These are phyloP conservation scores for Ochlodes sylvanus DNA, from an alignment of 2,888 invertebrate species.

Conservation along the genomic window DNA sequence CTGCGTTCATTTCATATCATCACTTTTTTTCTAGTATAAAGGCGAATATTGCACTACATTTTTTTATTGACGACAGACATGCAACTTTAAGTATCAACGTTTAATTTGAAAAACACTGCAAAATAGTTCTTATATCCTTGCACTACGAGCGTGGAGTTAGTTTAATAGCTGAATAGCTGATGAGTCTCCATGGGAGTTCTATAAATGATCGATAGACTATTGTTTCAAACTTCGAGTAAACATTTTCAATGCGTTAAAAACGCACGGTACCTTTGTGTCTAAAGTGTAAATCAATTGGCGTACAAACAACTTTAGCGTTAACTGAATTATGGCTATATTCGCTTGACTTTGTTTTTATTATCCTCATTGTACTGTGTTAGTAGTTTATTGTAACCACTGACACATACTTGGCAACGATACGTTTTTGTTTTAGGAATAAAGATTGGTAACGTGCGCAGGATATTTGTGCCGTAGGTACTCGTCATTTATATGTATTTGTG, in stretches of 20 bases:
- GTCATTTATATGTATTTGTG: too few species aligned
- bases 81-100: not conserved
- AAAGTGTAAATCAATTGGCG: slow-evolving; percentile 2
- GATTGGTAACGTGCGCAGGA: not conserved
- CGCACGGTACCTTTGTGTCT: slow-evolving; percentile 10
- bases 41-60: too few species aligned
- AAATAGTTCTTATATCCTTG: not conserved
- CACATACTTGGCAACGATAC: slow-evolving; percentile 9
- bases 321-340: slow-evolving; percentile 9
- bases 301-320: slow-evolving; percentile 6
- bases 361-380: not conserved
- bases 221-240: slow-evolving; percentile 29
- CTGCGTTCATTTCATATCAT: too few species aligned
- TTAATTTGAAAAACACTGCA: not conserved
- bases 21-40: too few species aligned
- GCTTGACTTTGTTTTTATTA: slow-evolving; percentile 4
- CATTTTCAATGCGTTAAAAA: slow-evolving; percentile 27
- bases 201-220: slow-evolving; percentile 37
- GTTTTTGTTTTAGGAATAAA: slow-evolving; percentile 4
- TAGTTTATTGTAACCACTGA: slow-evolving; percentile 2
- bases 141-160: not conserved
- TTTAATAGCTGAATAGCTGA: not conserved
- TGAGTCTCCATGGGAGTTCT: slow-evolving; percentile 31
- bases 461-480: not conserved
- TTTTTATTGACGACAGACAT: too few species aligned